Evolutionary conservation across 2,113 vertebrate species (phyloP).

Genomic region (Peucedramus taeniatus): DNA sequence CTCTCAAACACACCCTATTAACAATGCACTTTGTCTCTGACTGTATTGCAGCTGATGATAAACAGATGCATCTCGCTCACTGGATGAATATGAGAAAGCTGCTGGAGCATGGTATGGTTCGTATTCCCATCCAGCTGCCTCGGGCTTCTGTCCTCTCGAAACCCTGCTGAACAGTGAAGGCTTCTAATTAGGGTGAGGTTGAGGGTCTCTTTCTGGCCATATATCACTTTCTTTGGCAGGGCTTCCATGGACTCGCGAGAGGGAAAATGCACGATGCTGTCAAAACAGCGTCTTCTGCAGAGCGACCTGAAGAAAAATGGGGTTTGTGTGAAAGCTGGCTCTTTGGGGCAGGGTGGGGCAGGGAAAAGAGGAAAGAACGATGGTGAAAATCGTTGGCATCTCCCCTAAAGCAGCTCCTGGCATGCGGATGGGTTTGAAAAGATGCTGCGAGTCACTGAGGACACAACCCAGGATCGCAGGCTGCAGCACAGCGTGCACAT

Average conservation of each 20-base stretch:
- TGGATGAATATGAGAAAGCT: slow-evolving; percentile 24
- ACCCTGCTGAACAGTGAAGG: neutral
- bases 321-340: neutral
- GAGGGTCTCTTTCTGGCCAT: neutral
- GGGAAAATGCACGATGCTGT: neutral
- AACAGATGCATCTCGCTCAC: slow-evolving; percentile 42
- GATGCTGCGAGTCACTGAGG: neutral
- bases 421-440: neutral
- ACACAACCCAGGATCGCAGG: neutral
- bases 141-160: slow-evolving; percentile 18
- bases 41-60: slow-evolving; percentile 38
- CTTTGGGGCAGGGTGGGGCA: neutral
- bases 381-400: neutral
- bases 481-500: neutral
- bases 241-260: neutral
- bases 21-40: slow-evolving; percentile 25
- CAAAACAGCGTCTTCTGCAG: neutral
- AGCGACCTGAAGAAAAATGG: neutral
- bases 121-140: slow-evolving; percentile 33
- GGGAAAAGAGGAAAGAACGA: neutral
- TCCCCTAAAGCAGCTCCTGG: neutral
- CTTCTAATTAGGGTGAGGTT: neutral
- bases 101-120: slow-evolving; percentile 10
- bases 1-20: slow-evolving; percentile 34
- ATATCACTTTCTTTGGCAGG: slow-evolving; percentile 10